Evolutionary conservation across 2,888 invertebrate genomes (phyloP).

Genomic region (Cerastoderma edule): DNA sequence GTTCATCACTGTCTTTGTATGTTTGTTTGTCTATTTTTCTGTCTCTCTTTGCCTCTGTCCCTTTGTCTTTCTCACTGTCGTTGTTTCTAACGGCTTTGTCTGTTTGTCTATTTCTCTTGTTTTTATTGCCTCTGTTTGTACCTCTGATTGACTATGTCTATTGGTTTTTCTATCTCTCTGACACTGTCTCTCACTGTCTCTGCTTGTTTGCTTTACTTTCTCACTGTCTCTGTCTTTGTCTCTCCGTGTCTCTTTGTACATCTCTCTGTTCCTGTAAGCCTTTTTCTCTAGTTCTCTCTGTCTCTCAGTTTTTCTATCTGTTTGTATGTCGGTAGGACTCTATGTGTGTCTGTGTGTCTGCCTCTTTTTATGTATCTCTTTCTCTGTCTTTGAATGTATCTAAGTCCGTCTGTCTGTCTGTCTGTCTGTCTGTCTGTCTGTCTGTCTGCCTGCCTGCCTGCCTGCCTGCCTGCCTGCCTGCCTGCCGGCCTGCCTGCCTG

Average conservation of each 20-base stretch:
- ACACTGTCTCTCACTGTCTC: constrained; percentile 1
- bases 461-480: not conserved
- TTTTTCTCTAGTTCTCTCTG: constrained; percentile 11
- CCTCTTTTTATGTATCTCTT: constrained; percentile 9
- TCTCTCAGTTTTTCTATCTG: constrained; percentile 3
- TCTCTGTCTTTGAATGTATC: not conserved
- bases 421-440: not conserved
- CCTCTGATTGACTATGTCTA: not conserved
- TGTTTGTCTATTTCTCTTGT: not conserved
- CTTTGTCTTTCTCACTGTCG: not conserved
- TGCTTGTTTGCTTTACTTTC: not conserved
- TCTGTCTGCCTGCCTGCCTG: not conserved
- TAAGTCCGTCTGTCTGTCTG: not conserved
- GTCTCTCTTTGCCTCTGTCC: not conserved
- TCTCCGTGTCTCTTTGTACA: not conserved
- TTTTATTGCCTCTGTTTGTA: not conserved
- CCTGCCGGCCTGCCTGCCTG: not conserved
- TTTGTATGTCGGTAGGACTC: not conserved
- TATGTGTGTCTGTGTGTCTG: constrained; percentile 10
- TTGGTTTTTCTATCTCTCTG: not conserved
- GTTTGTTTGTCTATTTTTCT: constrained; percentile 2
- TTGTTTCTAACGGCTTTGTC: not conserved
- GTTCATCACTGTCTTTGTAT: not conserved
- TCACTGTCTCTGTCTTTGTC: constrained; percentile 6
- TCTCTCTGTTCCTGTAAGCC: not conserved